phyloP scores from a whole-genome alignment of 2,113 vertebrate genomes.

The Mobula hypostoma region DNA sequence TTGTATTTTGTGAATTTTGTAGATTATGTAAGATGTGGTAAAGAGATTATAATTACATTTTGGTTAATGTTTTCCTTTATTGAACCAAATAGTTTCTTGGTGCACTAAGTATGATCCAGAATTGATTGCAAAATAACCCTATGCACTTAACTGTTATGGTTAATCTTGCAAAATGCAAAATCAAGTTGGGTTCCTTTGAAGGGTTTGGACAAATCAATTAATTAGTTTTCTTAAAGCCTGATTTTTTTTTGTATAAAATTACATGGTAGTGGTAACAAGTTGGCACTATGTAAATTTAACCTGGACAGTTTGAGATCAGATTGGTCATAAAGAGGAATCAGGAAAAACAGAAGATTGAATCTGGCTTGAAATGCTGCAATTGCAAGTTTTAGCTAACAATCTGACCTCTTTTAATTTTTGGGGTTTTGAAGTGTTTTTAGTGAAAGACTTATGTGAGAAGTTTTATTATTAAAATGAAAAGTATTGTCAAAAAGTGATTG shows the following conservation, averaged over 20 bases:
- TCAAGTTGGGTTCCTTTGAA: neutral
- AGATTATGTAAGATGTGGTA: neutral
- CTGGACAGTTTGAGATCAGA: neutral
- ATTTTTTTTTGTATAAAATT: neutral
- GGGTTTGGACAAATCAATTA: neutral
- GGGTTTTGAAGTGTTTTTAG: neutral
- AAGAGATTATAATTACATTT: neutral
- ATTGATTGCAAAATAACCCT: neutral
- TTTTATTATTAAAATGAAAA: neutral
- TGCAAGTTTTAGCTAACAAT: slow-evolving; percentile 6
- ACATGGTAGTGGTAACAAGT: neutral
- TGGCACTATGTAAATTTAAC: neutral
- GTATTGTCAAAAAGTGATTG: neutral
- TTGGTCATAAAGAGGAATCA: neutral
- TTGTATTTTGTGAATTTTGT: neutral
- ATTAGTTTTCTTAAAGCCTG: neutral
- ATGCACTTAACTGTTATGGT: neutral
- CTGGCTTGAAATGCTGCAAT: neutral
- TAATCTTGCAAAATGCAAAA: slow-evolving; percentile 3
- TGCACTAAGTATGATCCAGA: neutral
- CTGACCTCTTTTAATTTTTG: neutral
- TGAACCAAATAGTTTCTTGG: neutral
- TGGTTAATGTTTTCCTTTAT: neutral
- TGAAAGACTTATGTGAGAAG: neutral
- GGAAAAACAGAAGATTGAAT: slow-evolving; percentile 4